Evolutionary conservation across 1,140 invertebrate genomes (phyloP), one percentile per base, ranked within the genome.

Genomic region (Micrasema minimum): DNA sequence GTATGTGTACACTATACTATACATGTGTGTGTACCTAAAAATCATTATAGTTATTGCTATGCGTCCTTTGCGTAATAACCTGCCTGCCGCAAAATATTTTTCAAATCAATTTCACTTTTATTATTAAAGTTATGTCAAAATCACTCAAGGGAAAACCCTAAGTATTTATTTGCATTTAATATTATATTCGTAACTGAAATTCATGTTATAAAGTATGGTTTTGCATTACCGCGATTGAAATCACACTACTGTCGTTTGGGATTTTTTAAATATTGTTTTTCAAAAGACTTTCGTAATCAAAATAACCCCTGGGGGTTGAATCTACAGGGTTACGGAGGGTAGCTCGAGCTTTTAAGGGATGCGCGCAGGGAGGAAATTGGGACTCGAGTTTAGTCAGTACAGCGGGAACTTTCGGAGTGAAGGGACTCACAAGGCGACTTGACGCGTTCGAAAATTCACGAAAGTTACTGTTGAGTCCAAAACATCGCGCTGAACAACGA

Each of bases 311-410:
- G 16, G 59, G 59, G 59, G 46, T 59, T 18, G n/a, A 20, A 35
- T 2, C 1, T 31, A 46, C 1, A 26, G 7, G 22, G 20, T 46
- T 3, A 46, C 9, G 1, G 20, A 48, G 23, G n/a, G 11, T 9
- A 23, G 18, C 23, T 38, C 22, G 59, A 16, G 38, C 38, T 64
- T 64, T 64, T 45, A 64, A 64, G 43, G 59, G 41, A 45, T 46
- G 59, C 59, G 59, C 59, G 22, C 59, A 16, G 41, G 43, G 22
- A 22, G 22, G 12, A 26, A 10, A 31, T 31, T 20, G 41, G 43
- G 41, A 64, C 11, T 46, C 41, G 43, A 0, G 1, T 1, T 1
- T 22, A 6, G 43, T 26, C 59, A 64, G 59, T 64, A 46, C 43
- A 2, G 9, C 59, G 43, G n/a, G 23, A 64, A 64, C 41, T 46